Base-by-base conservation (phyloP, 1,140 invertebrate species). In the Ectropis grisescens region DNA sequence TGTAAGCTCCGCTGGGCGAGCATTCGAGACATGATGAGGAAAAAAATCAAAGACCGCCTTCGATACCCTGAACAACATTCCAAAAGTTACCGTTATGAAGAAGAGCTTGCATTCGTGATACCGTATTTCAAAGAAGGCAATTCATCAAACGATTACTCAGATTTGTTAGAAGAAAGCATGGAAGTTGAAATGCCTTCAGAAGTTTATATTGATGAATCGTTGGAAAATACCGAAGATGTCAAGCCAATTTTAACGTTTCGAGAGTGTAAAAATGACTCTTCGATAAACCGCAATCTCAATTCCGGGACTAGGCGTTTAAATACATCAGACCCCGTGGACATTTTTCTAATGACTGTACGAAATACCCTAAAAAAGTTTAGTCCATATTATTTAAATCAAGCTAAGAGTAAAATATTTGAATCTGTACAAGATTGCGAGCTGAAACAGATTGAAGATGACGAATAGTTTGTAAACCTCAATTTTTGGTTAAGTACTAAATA, bases 321-420 rank as follows among this genome's bases (percentile, higher is more conserved):
- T 16, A 47, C 64, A 0, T 23, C 61, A 1, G 74, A 79, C 37
- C 67, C 70, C n/a, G 36, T 76, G 2, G 71, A 79, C 13, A 67
- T 68, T 0, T 75, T 76, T 22, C 31, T 76, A 0, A 56, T 76
- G 4, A 72, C 67, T 1, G 59, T 79, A 35, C 71, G 74, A 0
- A 45, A 62, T 1, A 79, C 74, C 0, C 34, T 79, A 5, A 61
- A 60, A 33, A 74, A 62, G 10, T 72, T 79, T 22, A 66, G 47
- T 11, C 74, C 74, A 1, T 76, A 74, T 36, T 67, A 68, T 19
- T 29, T 74, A 37, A 79, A 79, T 28, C 69, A 76, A 38, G 75
- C 71, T 5, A 80, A 80, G 42, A 72, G 58, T 36, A 76, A 76
- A 35, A 80, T 80, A 12, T 79, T 79, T 29, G 64, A 74, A 34